Evolutionary conservation across 2,888 invertebrate genomes (phyloP).

Genomic region (Polyommatus icarus): DNA sequence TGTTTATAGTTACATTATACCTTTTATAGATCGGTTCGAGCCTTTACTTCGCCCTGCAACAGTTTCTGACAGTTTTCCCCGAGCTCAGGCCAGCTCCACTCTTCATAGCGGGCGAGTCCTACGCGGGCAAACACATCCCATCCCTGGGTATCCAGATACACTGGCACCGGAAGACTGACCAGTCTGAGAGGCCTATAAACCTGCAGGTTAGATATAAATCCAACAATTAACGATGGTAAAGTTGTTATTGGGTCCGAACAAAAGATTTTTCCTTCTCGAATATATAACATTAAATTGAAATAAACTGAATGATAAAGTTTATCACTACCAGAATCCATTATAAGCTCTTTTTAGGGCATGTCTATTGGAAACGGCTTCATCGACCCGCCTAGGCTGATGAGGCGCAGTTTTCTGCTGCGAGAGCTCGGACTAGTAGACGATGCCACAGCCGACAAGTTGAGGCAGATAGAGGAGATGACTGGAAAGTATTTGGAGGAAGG

Average conservation of each 20-base stretch:
- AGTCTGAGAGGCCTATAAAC: conserved; percentile 59
- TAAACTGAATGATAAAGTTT: too few species aligned
- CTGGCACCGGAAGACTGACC: conserved; percentile 61
- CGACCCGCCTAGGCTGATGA: conserved; percentile 76
- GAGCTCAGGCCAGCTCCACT: conserved; percentile 81
- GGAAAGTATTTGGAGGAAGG: not conserved
- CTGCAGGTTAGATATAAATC: conserved; percentile 58
- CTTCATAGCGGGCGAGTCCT: conserved; percentile 84
- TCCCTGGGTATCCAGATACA: conserved; percentile 82
- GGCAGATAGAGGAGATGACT: not conserved
- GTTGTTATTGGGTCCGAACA: too few species aligned
- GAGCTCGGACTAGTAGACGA: conserved; percentile 71
- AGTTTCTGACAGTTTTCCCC: conserved; percentile 84
- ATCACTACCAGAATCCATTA: too few species aligned
- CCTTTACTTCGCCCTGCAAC: conserved; percentile 80
- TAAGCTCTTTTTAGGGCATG: conserved; percentile 58
- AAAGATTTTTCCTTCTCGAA: too few species aligned
- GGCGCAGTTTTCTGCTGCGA: conserved; percentile 77
- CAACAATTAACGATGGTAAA: too few species aligned
- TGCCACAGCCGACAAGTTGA: not conserved
- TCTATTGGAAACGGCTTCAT: conserved; percentile 81
- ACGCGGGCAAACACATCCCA: conserved; percentile 82
- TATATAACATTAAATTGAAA: too few species aligned
- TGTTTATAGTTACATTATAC: conserved; percentile 21
- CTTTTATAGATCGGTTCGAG: conserved; percentile 76